These are phyloP conservation scores for Rhodinocichla rosea DNA, from an alignment of 2,113 vertebrate species.

Conservation along the genomic window DNA sequence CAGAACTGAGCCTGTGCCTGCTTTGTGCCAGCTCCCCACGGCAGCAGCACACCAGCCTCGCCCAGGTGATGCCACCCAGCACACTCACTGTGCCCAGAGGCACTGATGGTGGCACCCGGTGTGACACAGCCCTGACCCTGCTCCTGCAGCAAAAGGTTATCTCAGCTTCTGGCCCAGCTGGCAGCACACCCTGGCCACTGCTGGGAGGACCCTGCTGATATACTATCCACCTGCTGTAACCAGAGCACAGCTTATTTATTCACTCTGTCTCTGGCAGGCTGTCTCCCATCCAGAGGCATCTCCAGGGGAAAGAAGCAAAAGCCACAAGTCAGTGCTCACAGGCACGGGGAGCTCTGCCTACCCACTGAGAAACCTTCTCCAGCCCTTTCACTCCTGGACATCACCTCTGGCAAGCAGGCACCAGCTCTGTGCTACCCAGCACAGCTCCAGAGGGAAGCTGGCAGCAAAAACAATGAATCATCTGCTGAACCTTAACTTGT, in stretches of 20 bases:
- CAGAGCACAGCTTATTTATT: background rate
- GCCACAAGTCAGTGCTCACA: accelerated
- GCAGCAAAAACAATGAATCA: background rate
- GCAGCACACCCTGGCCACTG: background rate
- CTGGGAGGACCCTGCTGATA: background rate
- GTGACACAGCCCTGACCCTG: background rate
- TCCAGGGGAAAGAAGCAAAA: background rate
- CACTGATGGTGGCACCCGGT: accelerated
- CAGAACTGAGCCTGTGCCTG: background rate
- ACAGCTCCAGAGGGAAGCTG: background rate
- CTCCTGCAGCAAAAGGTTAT: background rate
- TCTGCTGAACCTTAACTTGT: background rate
- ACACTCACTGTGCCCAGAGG: background rate
- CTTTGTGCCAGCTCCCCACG: background rate
- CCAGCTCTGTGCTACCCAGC: background rate
- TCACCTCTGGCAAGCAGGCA: background rate
- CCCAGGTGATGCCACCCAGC: background rate
- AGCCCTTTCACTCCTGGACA: background rate
- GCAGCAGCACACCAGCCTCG: background rate
- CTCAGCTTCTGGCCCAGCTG: background rate
- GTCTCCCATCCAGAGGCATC: background rate
- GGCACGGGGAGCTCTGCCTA: background rate
- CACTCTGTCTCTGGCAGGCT: background rate
- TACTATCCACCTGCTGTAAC: background rate
- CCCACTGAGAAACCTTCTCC: background rate